Base-by-base conservation (phyloP, 2,113 vertebrate genomes). In the Willisornis vidua region DNA sequence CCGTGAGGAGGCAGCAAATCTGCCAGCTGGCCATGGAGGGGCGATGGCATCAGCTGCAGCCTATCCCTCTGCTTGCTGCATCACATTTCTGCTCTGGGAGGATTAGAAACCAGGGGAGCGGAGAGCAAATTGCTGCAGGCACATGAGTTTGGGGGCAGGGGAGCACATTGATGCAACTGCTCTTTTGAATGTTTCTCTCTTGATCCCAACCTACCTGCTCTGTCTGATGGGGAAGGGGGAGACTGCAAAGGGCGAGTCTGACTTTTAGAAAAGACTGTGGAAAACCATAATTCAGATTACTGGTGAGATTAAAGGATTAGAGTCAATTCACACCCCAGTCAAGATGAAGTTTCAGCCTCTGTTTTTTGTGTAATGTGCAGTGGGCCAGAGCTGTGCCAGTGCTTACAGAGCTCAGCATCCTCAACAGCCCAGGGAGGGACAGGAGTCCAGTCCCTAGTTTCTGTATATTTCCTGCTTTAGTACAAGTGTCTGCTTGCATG, bases 1-100 rank as follows among this genome's bases (percentile, higher is more conserved):
- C 96, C 80, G 43, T 90, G 94, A 95, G 96, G 33, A 85, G 46
- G 68, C 91, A 35, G 94, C 73, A n/a, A 31, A 87, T n/a, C 81
- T 86, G 97, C 97, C 97, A 94, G 95, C 95, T 89, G 95, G 82
- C 93, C 71, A 0, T 3, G 58, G 72, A 93, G 78, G 79, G 87
- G 54, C 54, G 0, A 33, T 37, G 93, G 93, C 97, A 95, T 89
- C 89, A 66, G 94, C 95, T 85, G 90, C 91, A 71, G 92, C 88
- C 90, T 33, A 16, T 51, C 77, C 89, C 89, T 41, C 1, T 70
- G 90, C 83, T 28, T 13, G 79, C 71, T 73, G 0, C 82, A 59
- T 31, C 72, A 31, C 88, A 63, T 91, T 85, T 84, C 96, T 97
- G 94, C 58, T 81, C 93, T 43, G 75, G 68, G 37, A 85, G 95